Evolutionary conservation across 2,888 invertebrate species (phyloP), one percentile per base, ranked within the genome.

Genomic region (Eupithecia subumbrata): DNA sequence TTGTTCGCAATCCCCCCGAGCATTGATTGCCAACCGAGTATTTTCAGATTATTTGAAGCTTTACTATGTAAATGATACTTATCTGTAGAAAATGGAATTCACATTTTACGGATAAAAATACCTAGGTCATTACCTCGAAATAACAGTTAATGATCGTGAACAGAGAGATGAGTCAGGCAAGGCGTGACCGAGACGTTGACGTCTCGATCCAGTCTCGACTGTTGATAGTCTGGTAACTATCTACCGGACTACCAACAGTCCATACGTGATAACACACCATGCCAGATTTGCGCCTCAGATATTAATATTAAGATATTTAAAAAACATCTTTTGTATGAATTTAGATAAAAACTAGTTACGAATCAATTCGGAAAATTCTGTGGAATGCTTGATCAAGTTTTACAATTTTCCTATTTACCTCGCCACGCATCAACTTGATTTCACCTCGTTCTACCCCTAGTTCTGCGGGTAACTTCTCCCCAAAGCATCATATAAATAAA

Each of bases 401-500:
- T 83, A 86, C 85, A 83, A 86, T 86, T 86, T 88, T 87, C 86
- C 87, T 84, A 89, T 91, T 90, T 90, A 89, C 90, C 88, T 89
- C 85, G 86, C 87, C 87, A 90, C 90, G 89, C 89, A 92, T 92
- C 93, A 92, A 93, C 90, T 93, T 91, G 92, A 94, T 94, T 93
- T 89, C 87, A 90, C 90, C 92, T 91, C 90, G 90, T 88, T 89
- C 89, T 84, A 88, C 85, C 86, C 85, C 86, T 86, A 85, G 90
- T 87, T 91, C 90, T 86, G 88, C 84, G 90, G 92, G 87, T 92
- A 94, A 94, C 90, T 92, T 92, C 91, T 93, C 94, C 94, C 94
- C 84, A 85, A 92, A 91, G 94, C 91, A 90, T 93, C 94, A 94
- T 95, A 95, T 93, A 95, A 94, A 95, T 94, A 95, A 94, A 95